These are phyloP conservation scores for Hypotaenidia philippensis DNA, from an alignment of 2,797 vertebrate genomes.

Conservation along the genomic window DNA sequence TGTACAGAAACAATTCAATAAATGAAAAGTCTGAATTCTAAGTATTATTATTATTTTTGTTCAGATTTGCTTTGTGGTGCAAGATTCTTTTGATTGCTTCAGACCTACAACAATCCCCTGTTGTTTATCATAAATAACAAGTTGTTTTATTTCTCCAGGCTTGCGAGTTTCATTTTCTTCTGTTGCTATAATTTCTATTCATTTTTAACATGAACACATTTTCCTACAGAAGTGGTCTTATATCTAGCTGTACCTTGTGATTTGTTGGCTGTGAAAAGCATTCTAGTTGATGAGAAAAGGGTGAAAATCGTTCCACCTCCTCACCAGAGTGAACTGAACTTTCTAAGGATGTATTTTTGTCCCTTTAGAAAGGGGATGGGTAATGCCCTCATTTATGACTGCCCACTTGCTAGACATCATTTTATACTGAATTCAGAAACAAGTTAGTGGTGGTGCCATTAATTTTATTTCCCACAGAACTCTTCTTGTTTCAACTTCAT, in stretches of 20 bases:
- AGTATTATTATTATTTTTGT: slow-evolving; percentile 74
- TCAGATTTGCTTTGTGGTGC: slow-evolving; percentile 45
- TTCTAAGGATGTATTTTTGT: slow-evolving; percentile 58
- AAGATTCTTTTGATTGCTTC: slow-evolving; percentile 70
- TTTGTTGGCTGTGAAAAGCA: slow-evolving; percentile 63
- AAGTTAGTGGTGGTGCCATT: neutral
- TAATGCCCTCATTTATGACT: slow-evolving; percentile 40
- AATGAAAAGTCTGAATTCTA: slow-evolving; percentile 70
- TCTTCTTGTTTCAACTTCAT: neutral
- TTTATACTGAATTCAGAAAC: slow-evolving; percentile 8
- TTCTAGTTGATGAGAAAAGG: slow-evolving; percentile 63
- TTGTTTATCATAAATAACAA: slow-evolving; percentile 75
- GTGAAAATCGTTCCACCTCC: slow-evolving; percentile 65
- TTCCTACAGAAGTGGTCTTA: slow-evolving; percentile 52
- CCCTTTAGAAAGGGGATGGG: slow-evolving; percentile 27
- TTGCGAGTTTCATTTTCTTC: slow-evolving; percentile 65
- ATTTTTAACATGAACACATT: slow-evolving; percentile 63
- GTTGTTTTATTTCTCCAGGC: slow-evolving; percentile 61
- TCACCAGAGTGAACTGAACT: slow-evolving; percentile 55
- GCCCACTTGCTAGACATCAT: neutral
- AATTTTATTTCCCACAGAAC: slow-evolving; percentile 10
- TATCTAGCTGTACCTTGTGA: slow-evolving; percentile 53
- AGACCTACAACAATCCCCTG: slow-evolving; percentile 52
- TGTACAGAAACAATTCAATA: slow-evolving; percentile 74
- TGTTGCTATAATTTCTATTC: slow-evolving; percentile 72